Percentiles rank a stretch among this genome's conserved stretches.
Evolutionary conservation across 1,140 invertebrate species (phyloP).

Genomic region (Pentalonia nigronervosa): DNA sequence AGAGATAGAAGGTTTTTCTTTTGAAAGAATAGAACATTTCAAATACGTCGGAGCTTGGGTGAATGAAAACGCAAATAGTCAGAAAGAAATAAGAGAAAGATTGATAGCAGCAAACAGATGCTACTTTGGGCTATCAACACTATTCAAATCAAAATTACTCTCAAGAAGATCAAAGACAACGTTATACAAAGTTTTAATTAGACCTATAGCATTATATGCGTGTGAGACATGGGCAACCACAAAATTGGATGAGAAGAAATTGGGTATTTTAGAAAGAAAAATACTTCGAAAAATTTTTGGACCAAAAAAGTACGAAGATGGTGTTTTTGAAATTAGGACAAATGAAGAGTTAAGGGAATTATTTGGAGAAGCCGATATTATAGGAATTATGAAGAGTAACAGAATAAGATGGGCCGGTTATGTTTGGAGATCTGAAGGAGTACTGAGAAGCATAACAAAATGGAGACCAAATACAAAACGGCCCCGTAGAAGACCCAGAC

Average conservation of each 20-base stretch:
- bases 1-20: slow-evolving; percentile 34
- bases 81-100: neutral
- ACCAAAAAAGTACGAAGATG: neutral
- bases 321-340: neutral
- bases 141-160: slow-evolving; percentile 35
- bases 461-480: neutral
- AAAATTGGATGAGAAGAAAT: neutral
- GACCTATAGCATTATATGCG: neutral
- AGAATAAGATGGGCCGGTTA: neutral
- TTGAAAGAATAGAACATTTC: neutral
- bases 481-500: too few relatives aligned
- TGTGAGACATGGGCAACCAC: neutral
- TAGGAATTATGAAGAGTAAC: neutral
- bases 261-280: slow-evolving; percentile 2
- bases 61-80: slow-evolving; percentile 16
- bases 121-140: slow-evolving; percentile 3
- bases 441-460: neutral
- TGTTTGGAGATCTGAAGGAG: slow-evolving; percentile 25
- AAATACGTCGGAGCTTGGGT: neutral
- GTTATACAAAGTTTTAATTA: slow-evolving; percentile 28
- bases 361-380: neutral
- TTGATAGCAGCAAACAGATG: neutral
- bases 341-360: neutral
- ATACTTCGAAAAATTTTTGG: neutral
- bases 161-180: slow-evolving; percentile 27